A percentile compares a stretch with the other conserved stretches of the same genome.
Evolutionary conservation across 2,797 vertebrate species (phyloP).

Genomic region (Taeniopygia guttata): DNA sequence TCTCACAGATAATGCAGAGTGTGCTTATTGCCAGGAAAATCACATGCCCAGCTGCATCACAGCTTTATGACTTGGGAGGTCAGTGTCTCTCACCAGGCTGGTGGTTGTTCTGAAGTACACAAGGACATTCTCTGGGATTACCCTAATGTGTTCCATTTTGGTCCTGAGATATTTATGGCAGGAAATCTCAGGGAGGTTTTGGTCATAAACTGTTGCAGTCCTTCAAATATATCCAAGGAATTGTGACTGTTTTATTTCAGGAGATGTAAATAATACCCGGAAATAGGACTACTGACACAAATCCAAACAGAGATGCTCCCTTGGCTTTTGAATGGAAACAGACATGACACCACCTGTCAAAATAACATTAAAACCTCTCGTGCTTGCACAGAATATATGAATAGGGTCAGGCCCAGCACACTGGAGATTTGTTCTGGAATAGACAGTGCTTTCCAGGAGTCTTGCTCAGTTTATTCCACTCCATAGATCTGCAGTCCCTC

Average conservation of each 20-base stretch:
- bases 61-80: not conserved
- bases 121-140: not conserved
- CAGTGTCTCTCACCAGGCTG: not conserved
- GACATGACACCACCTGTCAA: not conserved
- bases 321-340: constrained; percentile 24
- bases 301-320: not conserved
- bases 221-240: not conserved
- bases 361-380: constrained; percentile 1
- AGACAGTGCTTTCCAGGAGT: not conserved
- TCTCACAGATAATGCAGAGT: not conserved
- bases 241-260: not conserved
- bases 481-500: not conserved
- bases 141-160: not conserved
- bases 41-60: not conserved
- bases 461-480: not conserved
- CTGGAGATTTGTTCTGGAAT: not conserved
- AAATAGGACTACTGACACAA: not conserved
- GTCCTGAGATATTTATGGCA: not conserved
- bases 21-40: not conserved
- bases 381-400: not conserved
- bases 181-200: not conserved
- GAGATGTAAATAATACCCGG: not conserved
- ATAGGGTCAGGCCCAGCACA: not conserved
- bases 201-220: not conserved
- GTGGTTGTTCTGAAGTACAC: not conserved